Evolutionary conservation across 2,888 invertebrate genomes (phyloP), one percentile per base, ranked within the genome.

Genomic region (Anoncus sp.): DNA sequence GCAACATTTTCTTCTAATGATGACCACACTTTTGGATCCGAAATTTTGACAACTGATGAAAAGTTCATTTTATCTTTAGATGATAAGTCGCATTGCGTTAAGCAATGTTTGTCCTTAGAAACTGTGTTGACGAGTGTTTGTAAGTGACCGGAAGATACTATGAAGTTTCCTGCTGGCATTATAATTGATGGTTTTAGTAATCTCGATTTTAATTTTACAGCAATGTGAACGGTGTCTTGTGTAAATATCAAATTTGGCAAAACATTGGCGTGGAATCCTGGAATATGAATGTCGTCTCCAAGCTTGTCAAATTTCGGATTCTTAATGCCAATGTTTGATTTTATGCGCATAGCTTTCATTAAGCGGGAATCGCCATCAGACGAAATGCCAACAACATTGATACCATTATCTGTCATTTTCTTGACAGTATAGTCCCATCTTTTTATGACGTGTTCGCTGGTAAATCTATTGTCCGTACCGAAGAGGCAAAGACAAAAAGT

Each of bases 381-480:
- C 14, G 76, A 79, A 49, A 77, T 83, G 38, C 81, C 81, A 43
- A 81, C 27, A 38, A 81, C 77, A 20, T n/a, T 62, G 35, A 83
- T 81, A 18, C 75, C 73, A 73, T 22, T 67, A 59, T 71, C 51
- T 20, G 20, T 43, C 14, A 69, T 65, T 53, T 75, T 40, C 51
- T 59, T 27, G 67, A 66, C 67, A 31, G 80, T 76, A 35, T 51
- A 77, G 14, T 72, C 27, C 80, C 77, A 83, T 40, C 80, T n/a
- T 12, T 49, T 35, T 14, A 65, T 24, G 5, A 81, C 77, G 55
- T 82, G 66, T 35, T 75, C 40, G 43, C 12, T 38, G 22, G 65
- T 75, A 59, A 84, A 83, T 63, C 66, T 79, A 67, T 81, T 83
- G 55, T 81, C 75, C 3, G 82, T 82, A n/a, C 80, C 80, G 53